A percentile compares a stretch with the other conserved stretches of the same genome.
Evolutionary conservation across 2,888 invertebrate species (phyloP).

Genomic region (Andrena chrysosceles): DNA sequence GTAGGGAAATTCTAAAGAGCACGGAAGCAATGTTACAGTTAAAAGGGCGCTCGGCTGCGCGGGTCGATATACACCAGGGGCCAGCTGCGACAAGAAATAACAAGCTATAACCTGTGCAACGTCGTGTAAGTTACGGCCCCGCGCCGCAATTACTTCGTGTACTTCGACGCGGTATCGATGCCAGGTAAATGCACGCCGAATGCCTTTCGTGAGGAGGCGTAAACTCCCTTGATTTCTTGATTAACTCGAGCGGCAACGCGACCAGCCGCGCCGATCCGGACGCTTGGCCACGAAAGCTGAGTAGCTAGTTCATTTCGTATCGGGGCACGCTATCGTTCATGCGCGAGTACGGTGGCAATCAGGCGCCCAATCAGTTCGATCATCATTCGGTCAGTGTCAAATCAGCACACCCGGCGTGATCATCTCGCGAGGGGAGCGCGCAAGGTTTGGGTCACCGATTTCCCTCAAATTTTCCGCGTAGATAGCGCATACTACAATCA

Average conservation of each 20-base stretch:
- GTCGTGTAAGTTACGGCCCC: constrained; percentile 38
- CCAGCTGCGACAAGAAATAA: constrained; percentile 45
- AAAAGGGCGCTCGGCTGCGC: constrained; percentile 33
- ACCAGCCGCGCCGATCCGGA: neutral
- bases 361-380: too few species aligned
- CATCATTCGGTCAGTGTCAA: too few species aligned
- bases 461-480: too few species aligned
- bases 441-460: too few species aligned
- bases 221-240: constrained; percentile 33
- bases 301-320: too few species aligned
- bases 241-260: constrained; percentile 1
- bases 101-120: constrained; percentile 47
- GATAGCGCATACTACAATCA: too few species aligned
- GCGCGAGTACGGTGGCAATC: too few species aligned
- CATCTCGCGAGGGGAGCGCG: too few species aligned
- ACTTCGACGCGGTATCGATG: constrained; percentile 46
- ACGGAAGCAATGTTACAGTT: constrained; percentile 42
- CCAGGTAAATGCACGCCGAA: constrained; percentile 7
- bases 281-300: too few species aligned
- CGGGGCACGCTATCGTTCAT: too few species aligned
- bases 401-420: too few species aligned
- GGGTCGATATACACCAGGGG: constrained; percentile 37
- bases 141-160: constrained; percentile 35
- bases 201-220: neutral
- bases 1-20: constrained; percentile 23